Base-by-base conservation (phyloP, 2,888 invertebrate species). In the Oegoconia quadripuncta region DNA sequence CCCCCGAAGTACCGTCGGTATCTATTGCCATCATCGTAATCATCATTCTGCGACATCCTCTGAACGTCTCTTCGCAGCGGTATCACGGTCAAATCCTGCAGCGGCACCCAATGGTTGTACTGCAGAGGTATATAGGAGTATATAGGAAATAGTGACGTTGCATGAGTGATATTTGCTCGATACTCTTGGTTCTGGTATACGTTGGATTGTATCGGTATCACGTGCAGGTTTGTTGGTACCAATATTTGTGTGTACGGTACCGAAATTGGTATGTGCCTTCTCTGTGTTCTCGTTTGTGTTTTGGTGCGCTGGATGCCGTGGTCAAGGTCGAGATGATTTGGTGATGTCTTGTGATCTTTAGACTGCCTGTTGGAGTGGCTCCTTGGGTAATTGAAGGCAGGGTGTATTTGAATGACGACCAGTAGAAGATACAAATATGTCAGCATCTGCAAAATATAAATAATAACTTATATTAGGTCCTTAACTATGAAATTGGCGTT, bases 1-100 rank as follows among this genome's bases (percentile, higher is more conserved):
- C 86, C 86, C 0, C 86, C 86, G 38, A 76, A 70, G 22, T 77
- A 78, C 1, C 71, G 78, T 31, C 83, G 59, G 38, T 64, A 79
- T 20, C 59, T 57, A 17, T 70, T 76, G 9, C 58, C 46, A 14
- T 70, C 62, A 15, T 75, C 73, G 3, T 69, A 61, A 0, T 72
- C 64, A 11, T 67, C 64, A 7, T 42, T 44, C 1, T 67, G 58
- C 7, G 32, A 31, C 44, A 58, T 58, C 36, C 58, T 41, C 28
- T 64, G 58, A 27, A 62, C 66, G 3, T 63, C 55, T 33, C 68
- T 68, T 28, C 75, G 77, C 14, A 86, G 30, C 1, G 84, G 84
- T 50, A 86, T 74, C 0, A 86, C 84, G 0, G 80, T 73, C 26
- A 84, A 42, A 38, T 86, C 83, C 16, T 78, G 80, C 0, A 76